A percentile compares a stretch with the other conserved stretches of the same genome.
Evolutionary conservation across 2,888 invertebrate species (phyloP).

Genomic region (Dynastes tityus): DNA sequence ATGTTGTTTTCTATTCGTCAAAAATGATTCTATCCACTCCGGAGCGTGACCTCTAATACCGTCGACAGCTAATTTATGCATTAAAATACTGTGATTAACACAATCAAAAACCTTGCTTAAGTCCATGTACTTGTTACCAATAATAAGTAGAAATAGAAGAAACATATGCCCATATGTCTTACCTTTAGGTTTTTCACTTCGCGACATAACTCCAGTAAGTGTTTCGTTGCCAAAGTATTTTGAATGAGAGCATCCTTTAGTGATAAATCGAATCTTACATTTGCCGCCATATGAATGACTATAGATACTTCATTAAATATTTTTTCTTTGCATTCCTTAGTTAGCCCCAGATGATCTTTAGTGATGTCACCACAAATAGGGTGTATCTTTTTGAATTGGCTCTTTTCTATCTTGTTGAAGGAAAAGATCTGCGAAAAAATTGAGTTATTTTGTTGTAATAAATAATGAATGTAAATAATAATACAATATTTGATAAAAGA

Average conservation of each 20-base stretch:
- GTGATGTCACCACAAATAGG: conserved; percentile 73
- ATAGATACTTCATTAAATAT: conserved; percentile 74
- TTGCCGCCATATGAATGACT: conserved; percentile 83
- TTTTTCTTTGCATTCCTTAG: conserved; percentile 68
- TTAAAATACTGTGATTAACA: no score
- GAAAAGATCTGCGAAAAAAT: conserved; percentile 33
- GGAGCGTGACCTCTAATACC: no score
- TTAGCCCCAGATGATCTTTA: conserved; percentile 69
- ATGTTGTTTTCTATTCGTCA: no score
- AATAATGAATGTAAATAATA: neutral
- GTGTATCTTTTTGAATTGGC: conserved; percentile 71
- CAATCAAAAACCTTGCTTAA: no score
- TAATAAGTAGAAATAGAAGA: no score
- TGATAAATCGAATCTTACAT: conserved; percentile 79
- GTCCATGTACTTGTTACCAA: no score
- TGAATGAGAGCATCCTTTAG: conserved; percentile 76
- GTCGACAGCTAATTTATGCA: no score
- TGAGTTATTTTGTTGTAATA: neutral
- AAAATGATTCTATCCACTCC: no score
- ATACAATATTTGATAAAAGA: neutral
- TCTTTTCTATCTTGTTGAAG: conserved; percentile 13
- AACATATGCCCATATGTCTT: neutral
- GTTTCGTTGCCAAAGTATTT: conserved; percentile 73
- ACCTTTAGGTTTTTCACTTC: conserved; percentile 61
- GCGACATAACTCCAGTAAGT: conserved; percentile 62